A percentile compares a stretch with the other conserved stretches of the same genome.
These are phyloP conservation scores for Leontocebus nigricollis DNA, from an alignment of 2,797 vertebrate genomes.

Conservation along the genomic window DNA sequence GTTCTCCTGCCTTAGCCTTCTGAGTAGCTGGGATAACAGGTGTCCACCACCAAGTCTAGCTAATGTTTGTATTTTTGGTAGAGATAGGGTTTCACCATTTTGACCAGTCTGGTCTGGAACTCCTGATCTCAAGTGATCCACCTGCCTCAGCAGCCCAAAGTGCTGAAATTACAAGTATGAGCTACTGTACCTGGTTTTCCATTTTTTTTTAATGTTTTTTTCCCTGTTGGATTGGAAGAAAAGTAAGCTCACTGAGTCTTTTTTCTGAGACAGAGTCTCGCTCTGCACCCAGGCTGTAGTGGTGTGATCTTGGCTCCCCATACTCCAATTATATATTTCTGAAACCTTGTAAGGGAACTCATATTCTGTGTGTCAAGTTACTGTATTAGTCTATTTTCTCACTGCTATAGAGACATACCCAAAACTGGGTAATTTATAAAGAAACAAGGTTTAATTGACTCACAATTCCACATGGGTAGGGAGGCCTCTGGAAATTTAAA, in stretches of 20 bases:
- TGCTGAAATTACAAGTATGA: not conserved
- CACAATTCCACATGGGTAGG: no score
- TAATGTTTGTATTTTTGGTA: not conserved
- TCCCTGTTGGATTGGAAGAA: no score
- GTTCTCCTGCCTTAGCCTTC: not conserved
- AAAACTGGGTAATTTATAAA: no score
- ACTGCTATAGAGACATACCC: no score
- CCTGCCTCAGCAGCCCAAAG: not conserved
- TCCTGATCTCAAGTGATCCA: not conserved
- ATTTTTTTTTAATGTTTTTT: not conserved
- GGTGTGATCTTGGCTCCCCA: no score
- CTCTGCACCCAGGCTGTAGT: no score
- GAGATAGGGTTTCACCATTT: not conserved
- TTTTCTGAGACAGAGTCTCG: no score
- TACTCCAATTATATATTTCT: not conserved
- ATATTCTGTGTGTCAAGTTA: not conserved
- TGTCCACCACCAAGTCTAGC: not conserved
- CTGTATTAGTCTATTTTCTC: no score
- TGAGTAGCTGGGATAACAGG: not conserved
- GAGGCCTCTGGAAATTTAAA: no score
- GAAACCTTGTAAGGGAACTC: not conserved
- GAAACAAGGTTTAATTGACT: no score
- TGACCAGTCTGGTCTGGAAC: not conserved
- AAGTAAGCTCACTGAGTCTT: no score
- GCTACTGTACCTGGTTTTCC: not conserved